Conservation (phyloP, 2,888 invertebrate species). For the Dioctria linearis region DNA sequence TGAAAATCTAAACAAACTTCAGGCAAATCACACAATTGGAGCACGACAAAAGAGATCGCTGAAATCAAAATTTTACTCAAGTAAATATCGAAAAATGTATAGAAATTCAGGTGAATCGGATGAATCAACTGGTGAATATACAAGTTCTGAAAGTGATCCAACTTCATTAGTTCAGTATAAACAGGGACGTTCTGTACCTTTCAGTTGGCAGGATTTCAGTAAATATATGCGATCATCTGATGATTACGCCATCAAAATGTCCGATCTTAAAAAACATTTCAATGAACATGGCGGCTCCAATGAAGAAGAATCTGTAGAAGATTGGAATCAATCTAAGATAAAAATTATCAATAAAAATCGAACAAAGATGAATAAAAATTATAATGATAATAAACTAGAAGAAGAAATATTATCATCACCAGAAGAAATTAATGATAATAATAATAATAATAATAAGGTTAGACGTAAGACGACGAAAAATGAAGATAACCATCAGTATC, state of each 20-base stretch:
- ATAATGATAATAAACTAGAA: too few relatives aligned
- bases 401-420: too few relatives aligned
- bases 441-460: too few relatives aligned
- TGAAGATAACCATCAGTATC: not conserved
- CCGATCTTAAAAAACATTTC: not conserved
- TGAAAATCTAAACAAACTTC: too few relatives aligned
- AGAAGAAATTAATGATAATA: not conserved
- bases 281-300: not conserved
- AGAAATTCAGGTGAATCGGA: not conserved
- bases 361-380: too few relatives aligned
- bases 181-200: not conserved
- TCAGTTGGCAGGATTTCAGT: not conserved
- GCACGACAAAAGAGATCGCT: not conserved
- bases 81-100: not conserved
- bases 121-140: not conserved
- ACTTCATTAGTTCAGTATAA: not conserved
- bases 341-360: not conserved
- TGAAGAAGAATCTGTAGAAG: not conserved
- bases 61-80: not conserved
- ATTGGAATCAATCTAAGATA: not conserved
- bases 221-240: constrained; percentile 4
- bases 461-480: too few relatives aligned
- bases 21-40: not conserved
- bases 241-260: not conserved
- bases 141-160: not conserved